phyloP scores from a whole-genome alignment of 53 echinoderm and acorn worm genomes.

The Temnopleurus reevesii region DNA sequence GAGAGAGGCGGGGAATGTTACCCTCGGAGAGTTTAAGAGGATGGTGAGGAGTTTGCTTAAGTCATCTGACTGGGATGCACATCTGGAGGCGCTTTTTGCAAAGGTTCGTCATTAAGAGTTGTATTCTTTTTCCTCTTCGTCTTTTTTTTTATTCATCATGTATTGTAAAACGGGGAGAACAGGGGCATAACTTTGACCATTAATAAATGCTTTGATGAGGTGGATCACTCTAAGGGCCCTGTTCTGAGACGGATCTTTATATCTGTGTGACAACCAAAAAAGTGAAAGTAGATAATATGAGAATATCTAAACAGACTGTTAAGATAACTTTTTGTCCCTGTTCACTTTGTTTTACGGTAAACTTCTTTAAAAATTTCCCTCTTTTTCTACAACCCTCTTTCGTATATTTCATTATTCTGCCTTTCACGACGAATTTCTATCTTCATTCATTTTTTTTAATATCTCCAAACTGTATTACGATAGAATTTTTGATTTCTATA shows the following conservation, averaged over 20 bases:
- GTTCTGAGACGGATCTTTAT: neutral
- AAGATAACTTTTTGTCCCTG: no score
- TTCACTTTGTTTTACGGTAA: no score
- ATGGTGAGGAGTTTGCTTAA: conserved; percentile 85
- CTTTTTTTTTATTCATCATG: neutral
- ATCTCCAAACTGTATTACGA: no score
- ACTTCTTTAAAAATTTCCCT: no score
- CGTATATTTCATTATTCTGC: no score
- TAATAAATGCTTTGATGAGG: no score
- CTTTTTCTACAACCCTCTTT: no score
- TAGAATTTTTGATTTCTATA: no score
- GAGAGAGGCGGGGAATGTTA: conserved; percentile 90
- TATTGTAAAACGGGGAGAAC: no score
- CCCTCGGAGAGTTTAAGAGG: conserved; percentile 83
- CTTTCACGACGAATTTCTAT: no score
- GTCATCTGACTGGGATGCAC: conserved; percentile 81
- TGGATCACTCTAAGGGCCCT: neutral
- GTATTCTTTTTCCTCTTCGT: neutral
- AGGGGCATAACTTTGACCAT: no score
- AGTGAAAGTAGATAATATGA: neutral
- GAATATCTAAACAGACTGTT: neutral
- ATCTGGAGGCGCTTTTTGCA: conserved; percentile 92
- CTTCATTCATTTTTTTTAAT: no score
- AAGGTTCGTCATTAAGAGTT: conserved; percentile 61
- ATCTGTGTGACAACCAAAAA: neutral